Base-by-base conservation (phyloP, 1,140 invertebrate genomes). In the Gryllus bimaculatus region DNA sequence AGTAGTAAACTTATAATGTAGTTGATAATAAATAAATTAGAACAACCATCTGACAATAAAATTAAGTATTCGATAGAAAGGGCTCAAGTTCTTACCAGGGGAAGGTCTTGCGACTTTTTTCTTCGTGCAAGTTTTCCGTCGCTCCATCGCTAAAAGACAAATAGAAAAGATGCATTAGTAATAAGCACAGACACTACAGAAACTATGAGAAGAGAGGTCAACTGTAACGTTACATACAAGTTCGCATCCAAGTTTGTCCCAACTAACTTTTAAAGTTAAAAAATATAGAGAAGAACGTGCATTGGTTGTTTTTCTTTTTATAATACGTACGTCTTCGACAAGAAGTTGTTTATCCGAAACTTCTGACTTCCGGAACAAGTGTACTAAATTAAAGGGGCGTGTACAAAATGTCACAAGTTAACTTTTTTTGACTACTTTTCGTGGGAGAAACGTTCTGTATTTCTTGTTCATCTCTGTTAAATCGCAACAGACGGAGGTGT, bases 121-220 rank as follows among this genome's bases (percentile, higher is more conserved):
- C 78, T 47, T 78, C 73, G 78, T 7, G 73, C 73, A 74, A 47
- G 20, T 78, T 74, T 79, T 79, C 48, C 78, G 26, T 39, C 74
- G 73, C 48, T 79, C 78, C 78, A 79, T 79, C 18, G 73, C 73
- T 79, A 73, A 15, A 39, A 77, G 48, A 77, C 47, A 26, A 77
- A n/a, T 39, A 39, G 26, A 77, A 75, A 20, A 39, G n/a, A 10
- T 47, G 7, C n/a, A 47, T 26, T 26, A 75, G 21, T 13, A 74
- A 74, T 74, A 74, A 74, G 20, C 18, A 74, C 5, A n/a, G 20
- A 74, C 73, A 4, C 5, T 74, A 74, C 20, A n/a, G 5, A 74
- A 18, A 74, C 73, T n/a, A 73, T n/a, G 26, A 39, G 26, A 39
- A 5, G 26, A 39, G 26, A 39, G 26, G 5, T 39, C 26, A 5